A percentile compares a stretch with the other conserved stretches of the same genome.
phyloP scores from a whole-genome alignment of 2,888 invertebrate genomes.

The Oxycera nigricornis region DNA sequence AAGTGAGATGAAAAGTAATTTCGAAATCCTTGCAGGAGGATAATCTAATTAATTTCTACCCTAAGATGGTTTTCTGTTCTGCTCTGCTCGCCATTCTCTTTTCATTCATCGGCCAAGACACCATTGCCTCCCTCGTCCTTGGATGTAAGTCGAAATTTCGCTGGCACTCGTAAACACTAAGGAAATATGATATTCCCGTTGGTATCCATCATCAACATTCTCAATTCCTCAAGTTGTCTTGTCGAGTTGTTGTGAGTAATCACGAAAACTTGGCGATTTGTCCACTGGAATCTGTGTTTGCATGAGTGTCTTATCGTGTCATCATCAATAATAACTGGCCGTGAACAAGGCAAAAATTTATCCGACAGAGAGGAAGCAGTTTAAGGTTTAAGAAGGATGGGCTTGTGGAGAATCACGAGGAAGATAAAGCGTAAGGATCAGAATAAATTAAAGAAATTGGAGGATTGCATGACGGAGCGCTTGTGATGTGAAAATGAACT shows the following conservation, averaged over 20 bases:
- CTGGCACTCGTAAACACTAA: neutral
- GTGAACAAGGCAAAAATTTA: neutral
- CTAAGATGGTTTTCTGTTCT: neutral
- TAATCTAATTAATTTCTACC: conserved; percentile 2
- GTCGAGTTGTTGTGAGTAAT: conserved; percentile 3
- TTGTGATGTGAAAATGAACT: too few species aligned
- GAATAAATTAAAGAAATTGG: neutral
- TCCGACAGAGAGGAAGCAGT: neutral
- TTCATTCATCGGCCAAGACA: too few species aligned
- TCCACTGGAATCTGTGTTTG: neutral
- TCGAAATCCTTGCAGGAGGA: neutral
- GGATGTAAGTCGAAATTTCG: too few species aligned
- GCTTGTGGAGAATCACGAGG: neutral
- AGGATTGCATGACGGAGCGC: too few species aligned
- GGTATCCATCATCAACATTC: neutral
- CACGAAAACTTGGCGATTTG: neutral
- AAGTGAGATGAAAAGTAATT: neutral
- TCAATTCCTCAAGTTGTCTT: neutral
- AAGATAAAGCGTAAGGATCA: neutral
- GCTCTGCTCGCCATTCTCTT: too few species aligned
- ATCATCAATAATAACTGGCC: neutral
- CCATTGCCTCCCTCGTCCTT: too few species aligned
- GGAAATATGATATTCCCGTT: neutral
- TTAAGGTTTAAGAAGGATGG: neutral
- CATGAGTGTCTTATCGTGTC: neutral